These are phyloP conservation scores for Leptatherina wallacei DNA, from an alignment of 2,797 vertebrate species.

Conservation along the genomic window DNA sequence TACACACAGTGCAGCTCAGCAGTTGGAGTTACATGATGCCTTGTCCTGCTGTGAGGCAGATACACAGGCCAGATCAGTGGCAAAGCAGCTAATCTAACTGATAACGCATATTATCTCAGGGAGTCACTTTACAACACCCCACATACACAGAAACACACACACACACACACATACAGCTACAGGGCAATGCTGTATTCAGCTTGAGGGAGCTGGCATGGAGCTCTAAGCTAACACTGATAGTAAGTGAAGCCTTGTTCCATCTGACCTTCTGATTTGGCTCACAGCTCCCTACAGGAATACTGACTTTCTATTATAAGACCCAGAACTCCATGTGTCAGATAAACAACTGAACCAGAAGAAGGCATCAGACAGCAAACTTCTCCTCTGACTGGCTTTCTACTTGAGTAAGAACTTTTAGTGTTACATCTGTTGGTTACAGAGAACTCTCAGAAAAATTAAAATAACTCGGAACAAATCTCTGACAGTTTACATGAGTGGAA, in stretches of 20 bases:
- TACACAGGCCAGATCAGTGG: constrained; percentile 47
- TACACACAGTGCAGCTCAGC: constrained; percentile 23
- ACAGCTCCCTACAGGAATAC: constrained; percentile 72
- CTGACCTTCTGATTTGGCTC: constrained; percentile 81
- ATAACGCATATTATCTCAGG: constrained; percentile 65
- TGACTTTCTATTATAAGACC: constrained; percentile 73
- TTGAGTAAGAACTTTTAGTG: constrained; percentile 13
- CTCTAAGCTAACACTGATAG: constrained; percentile 75
- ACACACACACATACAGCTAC: constrained; percentile 36
- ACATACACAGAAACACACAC: constrained; percentile 15
- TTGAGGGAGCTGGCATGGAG: constrained; percentile 62
- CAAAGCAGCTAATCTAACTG: constrained; percentile 74
- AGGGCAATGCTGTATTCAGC: constrained; percentile 1
- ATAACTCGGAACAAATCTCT: background rate
- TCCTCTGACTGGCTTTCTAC: constrained; percentile 19
- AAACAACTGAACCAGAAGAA: constrained; percentile 47
- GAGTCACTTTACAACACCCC: constrained; percentile 50
- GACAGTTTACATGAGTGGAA: background rate
- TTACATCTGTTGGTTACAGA: constrained; percentile 4
- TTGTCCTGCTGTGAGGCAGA: constrained; percentile 26
- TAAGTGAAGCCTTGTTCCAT: constrained; percentile 73
- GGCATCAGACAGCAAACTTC: constrained; percentile 25
- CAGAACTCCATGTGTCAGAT: constrained; percentile 42
- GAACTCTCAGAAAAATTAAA: background rate
- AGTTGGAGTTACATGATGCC: constrained; percentile 31